phyloP scores from a whole-genome alignment of 2,113 vertebrate genomes.

The Carollia perspicillata region DNA sequence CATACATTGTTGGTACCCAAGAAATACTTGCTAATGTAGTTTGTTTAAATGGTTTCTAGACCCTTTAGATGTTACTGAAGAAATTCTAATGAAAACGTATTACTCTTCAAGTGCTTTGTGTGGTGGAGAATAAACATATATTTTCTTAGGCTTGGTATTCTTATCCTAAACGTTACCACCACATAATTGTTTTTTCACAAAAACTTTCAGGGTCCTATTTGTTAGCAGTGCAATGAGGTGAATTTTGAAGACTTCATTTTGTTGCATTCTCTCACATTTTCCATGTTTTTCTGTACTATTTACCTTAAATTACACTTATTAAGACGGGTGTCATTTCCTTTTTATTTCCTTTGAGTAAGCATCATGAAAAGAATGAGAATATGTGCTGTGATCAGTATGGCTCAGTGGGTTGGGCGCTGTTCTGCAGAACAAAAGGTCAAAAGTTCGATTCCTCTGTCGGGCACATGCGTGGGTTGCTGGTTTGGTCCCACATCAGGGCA shows the following conservation, averaged over 20 bases:
- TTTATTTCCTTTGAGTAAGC: not conserved
- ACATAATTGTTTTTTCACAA: not conserved
- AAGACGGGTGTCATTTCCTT: not conserved
- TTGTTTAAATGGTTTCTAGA: not conserved
- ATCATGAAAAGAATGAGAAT: not conserved
- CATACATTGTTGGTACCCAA: not conserved
- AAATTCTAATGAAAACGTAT: not conserved
- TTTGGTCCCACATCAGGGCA: no score
- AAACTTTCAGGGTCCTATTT: not conserved
- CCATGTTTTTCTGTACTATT: not conserved
- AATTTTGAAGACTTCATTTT: conserved; percentile 1
- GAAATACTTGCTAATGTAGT: not conserved
- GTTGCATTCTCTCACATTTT: not conserved
- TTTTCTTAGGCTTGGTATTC: not conserved
- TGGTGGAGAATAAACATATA: not conserved
- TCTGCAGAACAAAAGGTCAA: no score
- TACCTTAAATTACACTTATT: not conserved
- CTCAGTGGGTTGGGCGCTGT: no score
- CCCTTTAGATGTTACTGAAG: not conserved
- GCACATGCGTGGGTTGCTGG: no score
- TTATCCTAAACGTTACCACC: not conserved
- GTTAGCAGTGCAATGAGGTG: not conserved
- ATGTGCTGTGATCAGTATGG: not conserved
- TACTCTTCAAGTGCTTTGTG: not conserved
- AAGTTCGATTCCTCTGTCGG: no score